Evolutionary conservation across 2,113 vertebrate genomes (phyloP), one percentile per base, ranked within the genome.

Genomic region (Mesembrinibis cayennensis): DNA sequence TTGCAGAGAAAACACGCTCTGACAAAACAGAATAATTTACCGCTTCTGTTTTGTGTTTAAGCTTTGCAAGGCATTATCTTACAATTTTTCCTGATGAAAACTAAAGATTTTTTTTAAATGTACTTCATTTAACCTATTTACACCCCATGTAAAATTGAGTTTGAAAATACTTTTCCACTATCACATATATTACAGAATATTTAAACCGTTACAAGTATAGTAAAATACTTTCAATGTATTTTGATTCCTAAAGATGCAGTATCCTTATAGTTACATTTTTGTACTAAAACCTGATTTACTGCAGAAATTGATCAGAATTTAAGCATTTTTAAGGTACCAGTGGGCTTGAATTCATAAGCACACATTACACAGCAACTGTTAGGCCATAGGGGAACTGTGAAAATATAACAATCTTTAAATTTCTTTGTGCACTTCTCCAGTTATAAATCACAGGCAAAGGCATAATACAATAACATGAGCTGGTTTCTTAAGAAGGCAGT

Each of bases 111-210:
- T 98, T 82, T 22, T 55, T 93, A 97, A 97, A 94, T 71, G 83
- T 93, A 96, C 45, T 97, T 98, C 36, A 94, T 97, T 95, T 95
- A 95, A 98, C 97, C 97, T 99, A 99, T 98, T 98, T 99, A 99
- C 98, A 99, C 97, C 97, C 98, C 98, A 92, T 34, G 98, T 98
- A 99, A 99, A 99, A 99, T 93, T 96, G 97, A 98, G 97, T 98
- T 97, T 98, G 98, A 99, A 99, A 99, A 98, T 98, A 98, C 96
- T 98, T 97, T 98, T 97, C 77, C 98, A 98, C 98, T 98, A 98
- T 98, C 98, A 98, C 98, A 98, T 98, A 98, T 98, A 98, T 98
- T 98, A 98, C 98, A 99, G 98, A 98, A 98, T 98, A 98, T 98
- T 98, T 97, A 97, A 98, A 97, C 85, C 92, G 97, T 98, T 98